A percentile compares a stretch with the other conserved stretches of the same genome.
Conservation (phyloP, 2,113 vertebrate genomes). For the Laterallus jamaicensis region DNA sequence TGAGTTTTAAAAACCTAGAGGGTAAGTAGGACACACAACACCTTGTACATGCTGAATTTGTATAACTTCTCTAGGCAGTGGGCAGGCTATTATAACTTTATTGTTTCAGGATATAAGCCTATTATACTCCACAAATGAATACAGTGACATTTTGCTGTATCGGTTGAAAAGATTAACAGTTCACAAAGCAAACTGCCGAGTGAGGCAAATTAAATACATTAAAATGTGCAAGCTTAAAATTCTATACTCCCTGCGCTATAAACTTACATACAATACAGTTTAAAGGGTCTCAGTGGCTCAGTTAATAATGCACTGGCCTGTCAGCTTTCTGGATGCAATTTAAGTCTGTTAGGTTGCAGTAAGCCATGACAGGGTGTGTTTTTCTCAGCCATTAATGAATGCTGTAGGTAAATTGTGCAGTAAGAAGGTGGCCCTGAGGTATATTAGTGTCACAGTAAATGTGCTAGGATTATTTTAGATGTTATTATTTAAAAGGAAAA, state of each 20-base stretch:
- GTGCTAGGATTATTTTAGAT: background rate
- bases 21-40: slow-evolving; percentile 37
- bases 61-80: slow-evolving; percentile 48
- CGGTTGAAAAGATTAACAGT: slow-evolving; percentile 77
- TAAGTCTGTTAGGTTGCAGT: slow-evolving; percentile 54
- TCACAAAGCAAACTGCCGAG: slow-evolving; percentile 74
- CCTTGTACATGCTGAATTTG: slow-evolving; percentile 42
- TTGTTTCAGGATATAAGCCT: slow-evolving; percentile 78
- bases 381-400: slow-evolving; percentile 56
- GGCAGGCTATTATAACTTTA: slow-evolving; percentile 75
- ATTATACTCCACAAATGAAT: slow-evolving; percentile 75
- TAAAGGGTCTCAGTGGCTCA: slow-evolving; percentile 56
- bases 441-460: slow-evolving; percentile 32
- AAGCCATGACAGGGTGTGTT: slow-evolving; percentile 58
- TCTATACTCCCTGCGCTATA: slow-evolving; percentile 53
- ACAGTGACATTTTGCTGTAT: slow-evolving; percentile 77
- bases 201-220: slow-evolving; percentile 74
- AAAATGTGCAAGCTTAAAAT: slow-evolving; percentile 72
- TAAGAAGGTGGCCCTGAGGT: slow-evolving; percentile 15
- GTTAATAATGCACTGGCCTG: slow-evolving; percentile 56
- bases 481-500: background rate
- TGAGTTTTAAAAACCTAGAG: slow-evolving; percentile 60
- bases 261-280: slow-evolving; percentile 52
- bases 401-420: slow-evolving; percentile 6
- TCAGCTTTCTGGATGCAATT: slow-evolving; percentile 59